Conservation (phyloP, 2,113 vertebrate species). For the Panurus biarmicus region DNA sequence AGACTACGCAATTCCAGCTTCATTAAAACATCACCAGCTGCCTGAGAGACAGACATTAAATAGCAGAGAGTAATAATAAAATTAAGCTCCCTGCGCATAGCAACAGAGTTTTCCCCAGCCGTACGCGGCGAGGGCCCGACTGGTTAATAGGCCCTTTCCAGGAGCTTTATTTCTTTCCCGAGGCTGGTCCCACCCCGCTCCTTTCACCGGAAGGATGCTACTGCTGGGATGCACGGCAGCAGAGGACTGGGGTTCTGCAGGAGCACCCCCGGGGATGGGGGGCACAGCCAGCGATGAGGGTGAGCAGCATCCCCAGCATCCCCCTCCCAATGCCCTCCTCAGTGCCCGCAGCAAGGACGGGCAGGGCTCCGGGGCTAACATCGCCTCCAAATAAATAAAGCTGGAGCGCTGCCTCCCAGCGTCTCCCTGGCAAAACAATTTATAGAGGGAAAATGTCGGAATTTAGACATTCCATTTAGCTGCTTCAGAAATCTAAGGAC, state of each 20-base stretch:
- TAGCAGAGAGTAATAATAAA: constrained; percentile 87
- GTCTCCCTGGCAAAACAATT: constrained; percentile 66
- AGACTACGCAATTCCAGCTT: constrained; percentile 86
- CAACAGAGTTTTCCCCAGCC: constrained; percentile 67
- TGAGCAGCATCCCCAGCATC: background rate
- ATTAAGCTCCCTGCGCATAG: constrained; percentile 74
- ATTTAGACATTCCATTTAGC: constrained; percentile 77
- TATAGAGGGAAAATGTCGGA: constrained; percentile 68
- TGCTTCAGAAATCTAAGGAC: constrained; percentile 72
- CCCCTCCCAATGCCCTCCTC: background rate
- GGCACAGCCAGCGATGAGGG: rapidly evolving
- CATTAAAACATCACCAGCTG: constrained; percentile 95
- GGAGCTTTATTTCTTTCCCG: background rate
- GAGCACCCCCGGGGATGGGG: background rate
- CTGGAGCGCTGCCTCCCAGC: constrained; percentile 35
- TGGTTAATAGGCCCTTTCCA: constrained; percentile 35
- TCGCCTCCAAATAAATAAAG: constrained; percentile 54
- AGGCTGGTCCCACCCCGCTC: background rate
- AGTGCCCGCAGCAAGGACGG: background rate
- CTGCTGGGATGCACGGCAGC: background rate
- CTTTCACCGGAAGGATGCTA: background rate
- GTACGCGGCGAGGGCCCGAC: constrained; percentile 3
- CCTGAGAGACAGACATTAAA: constrained; percentile 87
- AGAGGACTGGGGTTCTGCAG: background rate
- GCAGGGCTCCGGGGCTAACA: background rate